Evolutionary conservation across 2,113 vertebrate genomes (phyloP).

Genomic region (Recurvirostra avosetta): DNA sequence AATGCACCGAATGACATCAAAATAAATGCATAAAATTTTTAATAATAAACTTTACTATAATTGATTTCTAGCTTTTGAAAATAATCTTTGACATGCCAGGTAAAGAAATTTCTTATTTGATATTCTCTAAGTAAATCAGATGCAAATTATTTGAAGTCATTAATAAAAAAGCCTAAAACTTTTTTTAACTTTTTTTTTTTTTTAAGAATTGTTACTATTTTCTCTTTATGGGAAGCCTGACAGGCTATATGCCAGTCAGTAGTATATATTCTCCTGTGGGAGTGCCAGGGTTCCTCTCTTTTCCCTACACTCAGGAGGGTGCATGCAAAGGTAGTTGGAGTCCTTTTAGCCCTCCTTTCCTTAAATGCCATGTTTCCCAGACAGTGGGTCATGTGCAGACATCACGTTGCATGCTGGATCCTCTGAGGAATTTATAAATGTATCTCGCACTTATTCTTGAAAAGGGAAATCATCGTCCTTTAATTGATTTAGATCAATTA

Average conservation of each 20-base stretch:
- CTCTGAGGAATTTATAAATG: neutral
- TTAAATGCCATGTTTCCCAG: neutral
- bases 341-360: neutral
- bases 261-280: neutral
- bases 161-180: neutral
- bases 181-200: neutral
- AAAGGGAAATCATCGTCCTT: neutral
- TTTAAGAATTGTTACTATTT: neutral
- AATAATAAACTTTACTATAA: neutral
- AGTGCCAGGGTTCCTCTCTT: neutral
- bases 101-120: neutral
- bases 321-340: neutral
- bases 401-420: rapidly evolving
- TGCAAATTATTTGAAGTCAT: neutral
- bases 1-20: neutral
- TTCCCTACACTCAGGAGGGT: neutral
- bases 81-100: neutral
- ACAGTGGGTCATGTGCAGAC: neutral
- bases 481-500: neutral
- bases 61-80: neutral
- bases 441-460: neutral
- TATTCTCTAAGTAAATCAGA: neutral
- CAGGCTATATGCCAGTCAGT: neutral
- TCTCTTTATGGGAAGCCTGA: neutral
- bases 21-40: neutral